Evolutionary conservation across 2,113 vertebrate species (phyloP).

Genomic region (Neogale vison): DNA sequence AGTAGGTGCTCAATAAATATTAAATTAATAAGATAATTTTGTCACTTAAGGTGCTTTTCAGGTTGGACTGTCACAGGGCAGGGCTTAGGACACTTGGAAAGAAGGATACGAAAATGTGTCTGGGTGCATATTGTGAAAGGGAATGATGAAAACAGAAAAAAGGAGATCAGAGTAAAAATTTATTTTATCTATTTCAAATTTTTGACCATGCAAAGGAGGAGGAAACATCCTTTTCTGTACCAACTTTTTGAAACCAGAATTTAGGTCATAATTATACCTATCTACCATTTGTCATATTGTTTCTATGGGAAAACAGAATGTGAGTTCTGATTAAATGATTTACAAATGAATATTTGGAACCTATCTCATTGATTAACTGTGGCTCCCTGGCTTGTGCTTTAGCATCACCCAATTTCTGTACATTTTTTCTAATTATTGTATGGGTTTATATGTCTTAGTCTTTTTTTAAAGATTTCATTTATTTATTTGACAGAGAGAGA

Average conservation of each 20-base stretch:
- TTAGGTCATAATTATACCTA: neutral
- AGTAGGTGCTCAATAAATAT: neutral
- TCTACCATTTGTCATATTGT: neutral
- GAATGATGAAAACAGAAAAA: neutral
- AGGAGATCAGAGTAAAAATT: neutral
- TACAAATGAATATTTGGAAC: neutral
- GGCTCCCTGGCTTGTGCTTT: neutral
- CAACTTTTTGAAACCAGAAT: slow-evolving; percentile 40
- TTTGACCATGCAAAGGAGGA: neutral
- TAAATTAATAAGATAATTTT: slow-evolving; percentile 7
- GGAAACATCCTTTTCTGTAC: neutral
- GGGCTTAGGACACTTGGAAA: slow-evolving; percentile 26
- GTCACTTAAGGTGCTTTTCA: neutral
- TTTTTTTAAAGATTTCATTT: no score
- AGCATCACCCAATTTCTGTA: neutral
- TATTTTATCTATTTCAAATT: slow-evolving; percentile 1
- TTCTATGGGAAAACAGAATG: neutral
- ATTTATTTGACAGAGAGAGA: no score
- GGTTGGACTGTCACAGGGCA: neutral
- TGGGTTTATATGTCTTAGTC: neutral
- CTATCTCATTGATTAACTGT: neutral
- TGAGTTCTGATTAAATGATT: neutral
- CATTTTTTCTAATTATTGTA: slow-evolving; percentile 19
- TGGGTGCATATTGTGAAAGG: neutral
- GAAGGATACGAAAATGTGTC: neutral